These are phyloP conservation scores for Thysanoteuthis rhombus DNA, from an alignment of 2,888 invertebrate species.

Conservation along the genomic window DNA sequence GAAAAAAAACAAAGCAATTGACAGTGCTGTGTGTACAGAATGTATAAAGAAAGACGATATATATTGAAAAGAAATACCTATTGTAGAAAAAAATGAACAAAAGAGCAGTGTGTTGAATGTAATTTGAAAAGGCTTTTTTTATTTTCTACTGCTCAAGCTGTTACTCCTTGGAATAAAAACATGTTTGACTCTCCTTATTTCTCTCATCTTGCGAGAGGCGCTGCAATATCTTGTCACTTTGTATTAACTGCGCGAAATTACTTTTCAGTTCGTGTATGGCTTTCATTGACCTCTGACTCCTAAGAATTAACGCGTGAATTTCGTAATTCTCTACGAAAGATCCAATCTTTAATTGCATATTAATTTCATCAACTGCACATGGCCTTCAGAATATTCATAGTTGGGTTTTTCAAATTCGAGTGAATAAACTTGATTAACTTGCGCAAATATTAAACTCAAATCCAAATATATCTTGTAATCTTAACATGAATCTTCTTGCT, in stretches of 20 bases:
- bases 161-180: conserved; percentile 12
- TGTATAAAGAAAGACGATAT: neutral
- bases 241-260: neutral
- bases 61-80: neutral
- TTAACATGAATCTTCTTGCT: too few species aligned
- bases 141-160: neutral
- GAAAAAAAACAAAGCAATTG: too few species aligned
- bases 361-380: too few species aligned
- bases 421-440: too few species aligned
- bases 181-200: neutral
- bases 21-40: neutral
- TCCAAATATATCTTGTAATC: too few species aligned
- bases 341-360: too few species aligned
- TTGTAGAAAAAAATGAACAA: neutral
- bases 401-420: too few species aligned
- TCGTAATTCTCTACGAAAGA: too few species aligned
- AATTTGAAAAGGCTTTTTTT: neutral
- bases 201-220: neutral
- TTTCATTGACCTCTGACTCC: too few species aligned
- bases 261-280: neutral
- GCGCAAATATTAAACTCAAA: too few species aligned
- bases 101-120: neutral
- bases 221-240: neutral
- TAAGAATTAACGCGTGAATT: too few species aligned
- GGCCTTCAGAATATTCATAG: too few species aligned